These are phyloP conservation scores for Halcyon chelicuti DNA, from an alignment of 2,797 vertebrate genomes.

Conservation along the genomic window DNA sequence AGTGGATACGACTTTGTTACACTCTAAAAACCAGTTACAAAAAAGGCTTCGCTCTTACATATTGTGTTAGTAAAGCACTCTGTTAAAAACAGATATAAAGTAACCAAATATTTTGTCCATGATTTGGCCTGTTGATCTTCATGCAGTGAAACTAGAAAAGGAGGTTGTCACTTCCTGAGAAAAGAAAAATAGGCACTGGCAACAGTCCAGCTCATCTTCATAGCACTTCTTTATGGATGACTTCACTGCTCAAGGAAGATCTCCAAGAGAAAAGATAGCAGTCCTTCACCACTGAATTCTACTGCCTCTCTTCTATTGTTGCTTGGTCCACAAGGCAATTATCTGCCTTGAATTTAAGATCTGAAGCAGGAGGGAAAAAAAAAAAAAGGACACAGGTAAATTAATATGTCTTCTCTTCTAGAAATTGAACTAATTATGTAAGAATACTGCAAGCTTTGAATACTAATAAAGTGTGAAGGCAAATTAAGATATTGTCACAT, in stretches of 20 bases:
- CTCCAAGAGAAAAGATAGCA: neutral
- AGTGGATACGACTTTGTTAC: neutral
- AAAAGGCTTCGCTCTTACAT: neutral
- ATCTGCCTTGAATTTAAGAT: neutral
- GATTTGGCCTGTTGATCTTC: neutral
- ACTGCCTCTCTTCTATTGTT: neutral
- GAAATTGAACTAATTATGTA: neutral
- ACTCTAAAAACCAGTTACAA: neutral
- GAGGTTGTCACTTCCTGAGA: neutral
- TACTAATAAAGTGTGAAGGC: neutral
- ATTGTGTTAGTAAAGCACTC: neutral
- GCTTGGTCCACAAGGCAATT: neutral
- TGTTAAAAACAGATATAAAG: neutral
- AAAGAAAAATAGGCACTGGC: neutral
- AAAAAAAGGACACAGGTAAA: neutral
- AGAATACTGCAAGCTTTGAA: neutral
- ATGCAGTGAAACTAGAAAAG: neutral
- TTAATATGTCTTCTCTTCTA: neutral
- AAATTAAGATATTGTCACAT: neutral
- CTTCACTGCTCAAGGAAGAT: neutral
- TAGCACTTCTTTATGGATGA: neutral
- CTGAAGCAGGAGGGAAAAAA: neutral
- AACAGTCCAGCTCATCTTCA: neutral
- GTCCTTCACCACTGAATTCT: neutral
- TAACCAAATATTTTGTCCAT: neutral